Evolutionary conservation across 2,797 vertebrate species (phyloP).

Genomic region (Enteromius fasciolatus): DNA sequence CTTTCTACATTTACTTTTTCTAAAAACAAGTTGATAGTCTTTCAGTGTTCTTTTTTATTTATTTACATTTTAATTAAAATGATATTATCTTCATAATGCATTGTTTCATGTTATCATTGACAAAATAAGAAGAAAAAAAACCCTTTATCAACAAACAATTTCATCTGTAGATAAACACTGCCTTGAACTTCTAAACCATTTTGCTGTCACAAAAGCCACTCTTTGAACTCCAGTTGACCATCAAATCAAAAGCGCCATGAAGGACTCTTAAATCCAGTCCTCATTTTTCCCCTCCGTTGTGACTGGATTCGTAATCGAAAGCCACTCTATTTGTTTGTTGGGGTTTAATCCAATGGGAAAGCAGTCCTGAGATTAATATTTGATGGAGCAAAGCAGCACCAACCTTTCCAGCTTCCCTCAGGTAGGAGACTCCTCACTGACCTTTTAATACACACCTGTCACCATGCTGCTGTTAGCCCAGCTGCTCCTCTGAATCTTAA

Average conservation of each 20-base stretch:
- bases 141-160: not conserved
- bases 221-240: conserved; percentile 9
- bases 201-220: conserved; percentile 1
- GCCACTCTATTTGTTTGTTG: conserved; percentile 54
- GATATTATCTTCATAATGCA: not conserved
- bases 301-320: conserved; percentile 38
- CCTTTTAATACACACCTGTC: conserved; percentile 69
- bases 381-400: conserved; percentile 68
- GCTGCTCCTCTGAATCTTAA: conserved; percentile 47
- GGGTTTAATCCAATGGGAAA: conserved; percentile 61
- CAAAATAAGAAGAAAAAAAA: not conserved
- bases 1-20: not conserved
- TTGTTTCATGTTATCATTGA: not conserved
- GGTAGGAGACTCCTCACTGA: conserved; percentile 65
- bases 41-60: not conserved
- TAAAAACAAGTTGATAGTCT: not conserved
- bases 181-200: not conserved
- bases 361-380: conserved; percentile 70
- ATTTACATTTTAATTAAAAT: not conserved
- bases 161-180: not conserved
- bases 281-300: not conserved
- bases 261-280: conserved; percentile 13
- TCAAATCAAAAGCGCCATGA: not conserved
- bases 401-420: conserved; percentile 73
- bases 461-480: conserved; percentile 52